Evolutionary conservation across 2,888 invertebrate genomes (phyloP), one percentile per base, ranked within the genome.

Genomic region (Tuta absoluta): DNA sequence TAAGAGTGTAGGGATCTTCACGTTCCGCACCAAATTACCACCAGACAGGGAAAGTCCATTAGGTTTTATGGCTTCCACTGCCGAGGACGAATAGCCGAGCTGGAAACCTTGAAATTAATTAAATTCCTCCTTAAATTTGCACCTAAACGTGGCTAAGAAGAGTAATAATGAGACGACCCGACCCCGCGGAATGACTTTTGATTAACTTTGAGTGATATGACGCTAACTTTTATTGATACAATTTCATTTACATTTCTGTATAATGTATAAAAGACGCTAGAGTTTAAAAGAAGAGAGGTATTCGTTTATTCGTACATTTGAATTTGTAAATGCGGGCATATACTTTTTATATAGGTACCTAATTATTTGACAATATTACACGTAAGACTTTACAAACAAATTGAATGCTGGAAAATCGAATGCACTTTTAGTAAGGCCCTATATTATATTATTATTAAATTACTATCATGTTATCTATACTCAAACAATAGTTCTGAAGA

Each of bases 21-120:
- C 80, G 78, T 73, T 78, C 71, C 81, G 80, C 82, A 79, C 82
- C 81, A 83, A 85, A 88, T 87, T 85, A 87, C 86, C 84, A 81
- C 84, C 80, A 85, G 86, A 90, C 89, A 89, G 82, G 77, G 84
- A 89, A 89, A 90, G 84, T 89, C 90, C 90, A 90, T 90, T 90
- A 90, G 84, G 88, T 89, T 89, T 89, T 89, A 89, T 86, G 86
- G 86, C 81, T 82, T 81, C 75, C 78, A 80, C 85, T 83, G 82
- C 74, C 76, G 79, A 82, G 86, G 85, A 86, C 83, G 86, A 82
- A 87, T 85, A 81, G 87, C 76, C 81, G 78, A 81, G 81, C 75
- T 78, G 79, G 80, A 62, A 85, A 80, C 81, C 84, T 77, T 80
- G 79, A 85, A 88, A 88, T 89, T 89, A 89, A 89, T 90, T 89